phyloP scores from a whole-genome alignment of 2,113 vertebrate genomes.

The Saguinus midas region DNA sequence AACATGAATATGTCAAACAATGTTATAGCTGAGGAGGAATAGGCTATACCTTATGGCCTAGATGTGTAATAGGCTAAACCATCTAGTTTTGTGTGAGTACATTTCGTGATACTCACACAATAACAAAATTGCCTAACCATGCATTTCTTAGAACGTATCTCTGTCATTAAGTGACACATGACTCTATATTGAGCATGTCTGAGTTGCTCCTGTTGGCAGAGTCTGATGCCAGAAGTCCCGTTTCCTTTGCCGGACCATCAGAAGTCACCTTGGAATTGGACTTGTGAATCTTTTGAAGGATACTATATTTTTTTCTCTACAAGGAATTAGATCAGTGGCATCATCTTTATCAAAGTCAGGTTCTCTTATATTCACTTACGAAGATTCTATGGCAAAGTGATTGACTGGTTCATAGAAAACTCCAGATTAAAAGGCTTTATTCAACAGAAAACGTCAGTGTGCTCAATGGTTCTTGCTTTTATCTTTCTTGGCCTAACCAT shows the following conservation, averaged over 20 bases:
- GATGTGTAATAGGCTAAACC: background rate
- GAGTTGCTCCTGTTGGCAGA: background rate
- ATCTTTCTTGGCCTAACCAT: background rate
- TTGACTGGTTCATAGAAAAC: background rate
- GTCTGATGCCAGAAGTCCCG: accelerated
- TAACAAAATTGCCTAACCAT: background rate
- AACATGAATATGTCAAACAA: background rate
- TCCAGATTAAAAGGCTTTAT: background rate
- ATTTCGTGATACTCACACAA: background rate
- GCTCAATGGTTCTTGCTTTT: background rate
- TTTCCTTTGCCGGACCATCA: background rate
- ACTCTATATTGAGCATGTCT: background rate
- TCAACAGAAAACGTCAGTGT: background rate
- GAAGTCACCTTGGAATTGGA: background rate
- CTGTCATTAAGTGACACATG: background rate
- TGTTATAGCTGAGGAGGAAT: background rate
- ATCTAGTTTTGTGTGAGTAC: background rate
- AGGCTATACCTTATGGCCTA: background rate
- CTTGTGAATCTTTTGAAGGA: background rate
- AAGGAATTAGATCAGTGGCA: background rate
- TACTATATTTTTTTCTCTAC: background rate
- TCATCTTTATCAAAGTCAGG: background rate
- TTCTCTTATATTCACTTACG: background rate
- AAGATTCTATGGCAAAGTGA: background rate
- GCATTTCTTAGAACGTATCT: background rate